Percentiles rank a stretch among this genome's conserved stretches.
These are phyloP conservation scores for Achatina immaculata DNA, from an alignment of 1,140 invertebrate genomes.

Conservation along the genomic window DNA sequence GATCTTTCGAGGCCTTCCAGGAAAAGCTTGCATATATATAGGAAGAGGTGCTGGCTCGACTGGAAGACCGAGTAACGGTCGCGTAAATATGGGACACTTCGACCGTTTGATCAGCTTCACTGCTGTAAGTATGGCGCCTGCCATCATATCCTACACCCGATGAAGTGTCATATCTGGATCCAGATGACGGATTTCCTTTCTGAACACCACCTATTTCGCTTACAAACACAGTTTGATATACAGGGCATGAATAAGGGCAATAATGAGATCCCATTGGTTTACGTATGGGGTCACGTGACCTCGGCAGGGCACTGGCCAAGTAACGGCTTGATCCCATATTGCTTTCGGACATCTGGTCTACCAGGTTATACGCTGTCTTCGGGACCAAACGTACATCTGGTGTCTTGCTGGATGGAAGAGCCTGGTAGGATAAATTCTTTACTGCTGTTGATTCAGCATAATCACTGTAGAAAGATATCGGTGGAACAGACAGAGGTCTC, in stretches of 20 bases:
- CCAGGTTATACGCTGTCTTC: neutral
- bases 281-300: constrained; percentile 29
- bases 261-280: constrained; percentile 35
- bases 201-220: neutral
- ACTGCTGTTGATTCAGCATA: neutral
- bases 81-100: constrained; percentile 36
- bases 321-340: neutral
- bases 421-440: neutral
- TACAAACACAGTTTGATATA: neutral
- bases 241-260: constrained; percentile 11
- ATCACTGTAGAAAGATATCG: neutral
- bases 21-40: constrained; percentile 35
- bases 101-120: neutral
- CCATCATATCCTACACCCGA: neutral
- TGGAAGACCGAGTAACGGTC: constrained; percentile 23
- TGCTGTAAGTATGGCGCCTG: no score
- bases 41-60: neutral
- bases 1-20: neutral
- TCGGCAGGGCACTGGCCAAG: neutral
- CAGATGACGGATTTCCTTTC: neutral
- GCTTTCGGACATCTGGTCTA: no score
- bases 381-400: no score
- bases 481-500: constrained; percentile 12
- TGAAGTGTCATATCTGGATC: neutral
- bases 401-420: no score